Evolutionary conservation across 2,113 vertebrate genomes (phyloP).

Genomic region (Petromus typicus): DNA sequence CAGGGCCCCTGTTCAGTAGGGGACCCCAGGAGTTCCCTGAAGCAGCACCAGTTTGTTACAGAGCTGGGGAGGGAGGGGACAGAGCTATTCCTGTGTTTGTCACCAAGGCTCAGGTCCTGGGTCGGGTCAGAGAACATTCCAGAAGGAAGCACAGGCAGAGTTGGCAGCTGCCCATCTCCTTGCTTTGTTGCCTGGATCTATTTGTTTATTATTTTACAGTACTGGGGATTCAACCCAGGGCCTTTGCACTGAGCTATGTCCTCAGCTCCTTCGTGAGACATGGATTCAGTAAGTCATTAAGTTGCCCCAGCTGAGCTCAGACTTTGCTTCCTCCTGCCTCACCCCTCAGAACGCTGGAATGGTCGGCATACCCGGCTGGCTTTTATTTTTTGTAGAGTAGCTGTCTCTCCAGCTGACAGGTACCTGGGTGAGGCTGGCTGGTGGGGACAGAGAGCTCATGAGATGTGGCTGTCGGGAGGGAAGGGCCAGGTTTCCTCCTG

Average conservation of each 20-base stretch:
- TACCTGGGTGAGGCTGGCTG: not conserved
- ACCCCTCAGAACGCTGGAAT: not conserved
- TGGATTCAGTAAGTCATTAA: not conserved
- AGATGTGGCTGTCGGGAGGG: not conserved
- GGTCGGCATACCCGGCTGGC: not conserved
- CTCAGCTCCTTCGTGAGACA: not conserved
- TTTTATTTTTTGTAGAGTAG: not conserved
- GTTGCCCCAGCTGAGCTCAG: not conserved
- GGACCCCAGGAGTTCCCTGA: not conserved
- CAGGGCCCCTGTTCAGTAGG: fast-evolving
- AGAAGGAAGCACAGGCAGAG: not conserved
- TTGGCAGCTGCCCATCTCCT: not conserved
- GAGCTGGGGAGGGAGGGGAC: not conserved
- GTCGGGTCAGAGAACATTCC: not conserved
- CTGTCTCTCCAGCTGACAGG: not conserved
- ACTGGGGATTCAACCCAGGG: not conserved
- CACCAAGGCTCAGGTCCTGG: not conserved
- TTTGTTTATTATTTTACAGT: not conserved
- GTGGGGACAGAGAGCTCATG: not conserved
- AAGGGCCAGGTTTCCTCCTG: not conserved
- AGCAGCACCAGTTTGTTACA: not conserved
- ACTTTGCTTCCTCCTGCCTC: not conserved
- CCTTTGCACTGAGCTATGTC: not conserved
- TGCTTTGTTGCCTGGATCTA: not conserved
- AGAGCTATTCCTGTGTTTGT: not conserved